phyloP scores from a whole-genome alignment of 2,797 vertebrate species.

The Sorex maritimensis region DNA sequence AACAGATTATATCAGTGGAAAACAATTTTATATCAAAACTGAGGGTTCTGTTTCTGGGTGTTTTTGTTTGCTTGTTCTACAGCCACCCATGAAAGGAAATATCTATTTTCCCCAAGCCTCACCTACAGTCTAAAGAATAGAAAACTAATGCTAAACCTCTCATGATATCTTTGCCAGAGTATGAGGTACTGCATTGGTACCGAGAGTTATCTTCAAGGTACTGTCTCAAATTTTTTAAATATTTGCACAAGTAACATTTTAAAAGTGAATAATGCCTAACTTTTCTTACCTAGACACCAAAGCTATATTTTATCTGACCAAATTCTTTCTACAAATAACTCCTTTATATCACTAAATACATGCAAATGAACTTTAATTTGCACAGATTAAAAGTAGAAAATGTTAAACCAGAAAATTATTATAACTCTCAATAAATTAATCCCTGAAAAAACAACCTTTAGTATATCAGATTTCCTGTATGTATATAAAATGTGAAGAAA shows the following conservation, averaged over 20 bases:
- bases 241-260: slow-evolving; percentile 37
- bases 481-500: background rate
- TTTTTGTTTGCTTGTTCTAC: slow-evolving; percentile 73
- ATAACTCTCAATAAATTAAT: background rate
- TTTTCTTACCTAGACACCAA: background rate
- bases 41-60: slow-evolving; percentile 55
- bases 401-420: slow-evolving; percentile 59
- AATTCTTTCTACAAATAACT: slow-evolving; percentile 48
- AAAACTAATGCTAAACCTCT: slow-evolving; percentile 9
- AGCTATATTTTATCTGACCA: background rate
- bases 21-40: slow-evolving; percentile 87
- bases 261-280: slow-evolving; percentile 25
- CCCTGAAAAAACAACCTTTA: slow-evolving; percentile 17
- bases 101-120: slow-evolving; percentile 66
- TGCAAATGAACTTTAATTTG: slow-evolving; percentile 45
- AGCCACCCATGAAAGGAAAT: slow-evolving; percentile 77
- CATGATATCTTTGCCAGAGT: background rate
- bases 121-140: slow-evolving; percentile 39
- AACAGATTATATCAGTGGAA: slow-evolving; percentile 85
- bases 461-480: background rate
- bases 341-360: slow-evolving; percentile 25
- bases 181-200: background rate
- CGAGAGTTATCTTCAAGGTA: slow-evolving; percentile 21
- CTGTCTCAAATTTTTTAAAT: slow-evolving; percentile 47
- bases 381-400: background rate